Evolutionary conservation across 2,888 invertebrate genomes (phyloP), one percentile per base, ranked within the genome.

Genomic region (Biston betularia): DNA sequence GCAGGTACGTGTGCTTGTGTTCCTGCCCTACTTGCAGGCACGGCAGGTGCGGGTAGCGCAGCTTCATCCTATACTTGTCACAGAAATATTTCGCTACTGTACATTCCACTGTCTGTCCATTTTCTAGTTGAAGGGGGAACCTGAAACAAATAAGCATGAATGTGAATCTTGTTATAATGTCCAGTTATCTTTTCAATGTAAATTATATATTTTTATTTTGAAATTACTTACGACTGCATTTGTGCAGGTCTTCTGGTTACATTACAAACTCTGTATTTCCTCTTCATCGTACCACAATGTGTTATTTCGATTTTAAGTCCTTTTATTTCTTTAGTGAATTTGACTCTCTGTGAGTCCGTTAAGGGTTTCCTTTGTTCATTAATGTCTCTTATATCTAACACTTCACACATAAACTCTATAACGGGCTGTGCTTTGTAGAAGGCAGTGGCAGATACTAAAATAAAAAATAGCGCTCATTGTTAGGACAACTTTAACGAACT

Each of bases 381-480:
- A 79, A 98, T 97, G 83, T 99, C 99, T 85, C 98, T 95, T 73
- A 99, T 98, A 84, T 99, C 99, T 81, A 99, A 94, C 64, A 99
- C 99, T 95, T 99, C 99, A 93, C 99, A 99, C 98, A 99, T 99
- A 89, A 99, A 99, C 92, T 99, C 99, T 89, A 99, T 99, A 68
- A 99, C 99, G 56, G 99, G 99, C 93, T 99, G 99, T 49, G 99
- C 98, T 94, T 99, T 99, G 94, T 99, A 99, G 93, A 99, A 99
- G 68, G 99, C 99, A 77, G 99, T 99, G 50, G 99, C 99, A 73
- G 99, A 99, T 65, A 99, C 99, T 99, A 87, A 59, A 86, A 89
- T 14, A 38, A 53, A 57, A 52, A 34, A 33, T 6, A 11, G n/a
- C 10, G 38, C 24, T 10, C 3, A 54, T 54, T 42, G 38, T 8